Base-by-base conservation (phyloP, 2,797 vertebrate species). In the Pseudotriccus pelzelni region DNA sequence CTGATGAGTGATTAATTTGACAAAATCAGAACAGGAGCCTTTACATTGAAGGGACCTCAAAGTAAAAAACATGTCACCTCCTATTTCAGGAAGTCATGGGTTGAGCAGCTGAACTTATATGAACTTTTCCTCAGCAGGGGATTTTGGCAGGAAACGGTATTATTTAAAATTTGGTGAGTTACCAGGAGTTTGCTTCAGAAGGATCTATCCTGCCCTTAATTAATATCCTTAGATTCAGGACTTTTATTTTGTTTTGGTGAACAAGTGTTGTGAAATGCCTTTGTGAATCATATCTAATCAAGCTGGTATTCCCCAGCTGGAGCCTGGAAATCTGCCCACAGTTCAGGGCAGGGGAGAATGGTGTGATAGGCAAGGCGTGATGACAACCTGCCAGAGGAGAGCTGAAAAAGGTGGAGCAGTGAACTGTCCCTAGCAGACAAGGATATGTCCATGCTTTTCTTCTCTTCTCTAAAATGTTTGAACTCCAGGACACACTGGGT, bases 291-390 rank as follows among this genome's bases (percentile, higher is more conserved):
- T 94, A 96, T 81, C 90, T 93, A 95, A 93, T 96, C 89, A 78
- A 95, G 89, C 37, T 6, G 8, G 88, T 87, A 52, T 96, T 96
- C 87, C 87, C 89, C 90, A 91, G 94, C 73, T 84, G 77, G 82
- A 96, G 70, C 78, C 87, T 97, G 97, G 96, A 97, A 85, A 55
- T 43, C 36, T 95, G 96, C 96, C 96, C 74, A 89, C 79, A 77
- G 63, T 50, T 56, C 67, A 37, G 44, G 78, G 74, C 82, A 94
- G 62, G 80, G 44, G 39, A 94, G 70, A 85, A 53, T 0, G 0
- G 68, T 69, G 66, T 8, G 16, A 85, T 52, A 94, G 73, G 66
- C 58, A 53, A 74, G 66, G 43, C 60, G 5, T n/a, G 59, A 91
- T 84, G 87, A 87, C 69, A 88, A 36, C 59, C 91, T 96, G 90